These are phyloP conservation scores for Ormyrus pomaceus DNA, from an alignment of 2,888 invertebrate species.

Conservation along the genomic window DNA sequence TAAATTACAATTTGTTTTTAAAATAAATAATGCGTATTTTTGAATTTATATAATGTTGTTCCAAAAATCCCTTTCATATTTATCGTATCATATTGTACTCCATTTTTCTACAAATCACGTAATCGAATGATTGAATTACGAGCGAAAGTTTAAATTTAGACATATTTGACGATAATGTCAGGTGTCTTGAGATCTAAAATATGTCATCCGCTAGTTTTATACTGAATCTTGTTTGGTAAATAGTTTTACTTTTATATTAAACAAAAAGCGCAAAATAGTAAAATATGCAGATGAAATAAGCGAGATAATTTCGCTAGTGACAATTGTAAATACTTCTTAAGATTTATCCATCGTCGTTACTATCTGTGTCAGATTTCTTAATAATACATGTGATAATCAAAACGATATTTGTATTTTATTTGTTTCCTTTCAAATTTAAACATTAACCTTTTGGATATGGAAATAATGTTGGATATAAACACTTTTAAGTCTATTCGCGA, in stretches of 20 bases:
- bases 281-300: constrained; percentile 44
- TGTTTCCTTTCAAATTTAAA: constrained; percentile 29
- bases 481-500: constrained; percentile 42
- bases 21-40: constrained; percentile 22
- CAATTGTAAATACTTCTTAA: constrained; percentile 68
- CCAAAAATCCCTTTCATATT: constrained; percentile 34
- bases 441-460: constrained; percentile 23
- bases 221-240: constrained; percentile 69
- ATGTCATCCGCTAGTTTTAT: constrained; percentile 66
- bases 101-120: constrained; percentile 48
- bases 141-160: constrained; percentile 52
- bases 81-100: constrained; percentile 41
- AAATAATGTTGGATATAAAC: constrained; percentile 34
- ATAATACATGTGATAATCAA: constrained; percentile 66
- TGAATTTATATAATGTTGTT: constrained; percentile 40
- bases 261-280: constrained; percentile 54
- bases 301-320: constrained; percentile 50
- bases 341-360: constrained; percentile 66
- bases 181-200: constrained; percentile 27
- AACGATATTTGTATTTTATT: constrained; percentile 38
- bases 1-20: constrained; percentile 23
- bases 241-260: constrained; percentile 72
- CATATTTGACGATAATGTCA: constrained; percentile 24
- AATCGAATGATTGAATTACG: constrained; percentile 56
- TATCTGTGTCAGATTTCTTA: constrained; percentile 65